A percentile compares a stretch with the other conserved stretches of the same genome.
These are phyloP conservation scores for Xenopus borealis DNA, from an alignment of 2,113 vertebrate species.

Conservation along the genomic window DNA sequence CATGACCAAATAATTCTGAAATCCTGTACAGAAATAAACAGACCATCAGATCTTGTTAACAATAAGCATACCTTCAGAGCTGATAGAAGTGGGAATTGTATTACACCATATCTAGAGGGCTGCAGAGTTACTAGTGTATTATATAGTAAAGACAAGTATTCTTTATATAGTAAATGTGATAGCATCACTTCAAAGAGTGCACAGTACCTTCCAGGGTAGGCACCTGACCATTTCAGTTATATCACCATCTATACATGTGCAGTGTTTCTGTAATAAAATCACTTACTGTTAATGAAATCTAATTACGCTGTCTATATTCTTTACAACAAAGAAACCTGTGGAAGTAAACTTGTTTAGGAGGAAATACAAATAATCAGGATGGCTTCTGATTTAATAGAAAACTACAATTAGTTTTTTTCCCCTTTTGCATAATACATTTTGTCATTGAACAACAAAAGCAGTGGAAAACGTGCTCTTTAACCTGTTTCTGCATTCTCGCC, in stretches of 20 bases:
- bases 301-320: conserved; percentile 33
- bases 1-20: no score
- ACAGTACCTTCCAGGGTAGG: neutral
- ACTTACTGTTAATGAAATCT: conserved; percentile 13
- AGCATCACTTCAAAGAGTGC: no score
- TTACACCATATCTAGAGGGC: no score
- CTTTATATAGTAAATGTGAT: no score
- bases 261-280: conserved; percentile 26
- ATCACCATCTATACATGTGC: neutral
- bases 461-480: conserved; percentile 49
- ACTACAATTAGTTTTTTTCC: neutral
- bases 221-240: conserved; percentile 18
- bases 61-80: no score
- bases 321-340: conserved; percentile 5
- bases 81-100: no score
- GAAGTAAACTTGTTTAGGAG: conserved; percentile 16
- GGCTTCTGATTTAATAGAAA: conserved; percentile 2
- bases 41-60: no score
- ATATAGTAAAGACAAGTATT: no score
- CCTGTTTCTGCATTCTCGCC: conserved; percentile 67
- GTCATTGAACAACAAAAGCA: conserved; percentile 24
- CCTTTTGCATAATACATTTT: conserved; percentile 6
- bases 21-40: no score
- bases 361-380: conserved; percentile 10
- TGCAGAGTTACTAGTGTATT: no score